Percentiles rank a stretch among this genome's conserved stretches.
Conservation (phyloP, 1,140 invertebrate species). For the Drosophila simulans region DNA sequence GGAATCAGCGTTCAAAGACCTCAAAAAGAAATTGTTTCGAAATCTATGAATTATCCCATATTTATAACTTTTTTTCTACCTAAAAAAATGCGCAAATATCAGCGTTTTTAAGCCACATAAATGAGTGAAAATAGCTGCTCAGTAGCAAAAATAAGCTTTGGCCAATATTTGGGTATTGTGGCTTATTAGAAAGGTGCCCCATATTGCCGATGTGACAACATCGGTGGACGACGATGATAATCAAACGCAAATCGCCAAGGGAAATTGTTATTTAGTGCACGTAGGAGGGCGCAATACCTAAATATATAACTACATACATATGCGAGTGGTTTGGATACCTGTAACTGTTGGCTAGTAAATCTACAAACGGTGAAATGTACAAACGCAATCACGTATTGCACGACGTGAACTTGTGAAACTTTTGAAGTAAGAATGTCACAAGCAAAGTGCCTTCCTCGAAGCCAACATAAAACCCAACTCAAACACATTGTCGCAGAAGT, state of each 20-base stretch:
- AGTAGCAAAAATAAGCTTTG: neutral
- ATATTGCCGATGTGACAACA: conserved; percentile 64
- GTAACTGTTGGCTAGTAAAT: conserved; percentile 12
- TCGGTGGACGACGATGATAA: neutral
- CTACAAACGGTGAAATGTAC: conserved; percentile 29
- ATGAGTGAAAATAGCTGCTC: neutral
- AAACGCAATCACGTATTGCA: conserved; percentile 49
- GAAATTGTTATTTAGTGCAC: conserved; percentile 49
- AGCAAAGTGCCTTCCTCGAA: conserved; percentile 14
- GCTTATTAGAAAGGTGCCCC: conserved; percentile 50
- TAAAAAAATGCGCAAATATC: neutral
- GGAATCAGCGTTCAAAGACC: neutral
- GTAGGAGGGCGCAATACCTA: conserved; percentile 47
- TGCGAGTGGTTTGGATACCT: neutral
- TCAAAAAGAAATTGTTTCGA: neutral
- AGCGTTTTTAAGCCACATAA: neutral
- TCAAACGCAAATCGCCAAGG: conserved; percentile 15
- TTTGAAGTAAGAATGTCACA: conserved; percentile 50
- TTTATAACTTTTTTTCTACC: neutral
- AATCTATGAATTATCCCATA: neutral
- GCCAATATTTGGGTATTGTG: neutral
- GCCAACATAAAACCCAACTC: neutral
- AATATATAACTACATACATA: neutral
- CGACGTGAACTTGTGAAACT: conserved; percentile 55
- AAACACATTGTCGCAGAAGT: conserved; percentile 3